Percentiles rank a stretch among this genome's conserved stretches.
Conservation (phyloP, 1,140 invertebrate genomes). For the Listronotus bonariensis region DNA sequence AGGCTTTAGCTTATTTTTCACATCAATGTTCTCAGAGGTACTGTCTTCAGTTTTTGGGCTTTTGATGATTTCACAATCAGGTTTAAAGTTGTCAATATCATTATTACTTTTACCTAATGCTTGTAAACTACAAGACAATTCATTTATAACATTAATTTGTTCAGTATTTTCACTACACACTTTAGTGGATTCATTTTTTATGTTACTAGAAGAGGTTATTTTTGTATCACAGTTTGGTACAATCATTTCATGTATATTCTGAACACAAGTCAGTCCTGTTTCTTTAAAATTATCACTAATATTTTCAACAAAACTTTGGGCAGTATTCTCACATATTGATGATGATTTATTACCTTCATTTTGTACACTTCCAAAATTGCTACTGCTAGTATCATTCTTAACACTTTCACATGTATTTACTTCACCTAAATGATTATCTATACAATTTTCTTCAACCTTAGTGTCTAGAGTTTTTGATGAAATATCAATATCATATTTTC, state of each 20-base stretch:
- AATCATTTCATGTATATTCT: slow-evolving; percentile 19
- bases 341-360: no score
- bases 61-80: no score
- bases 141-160: neutral
- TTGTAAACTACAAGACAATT: neutral
- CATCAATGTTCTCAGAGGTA: no score
- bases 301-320: neutral
- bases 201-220: slow-evolving; percentile 12
- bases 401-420: no score
- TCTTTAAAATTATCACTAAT: slow-evolving; percentile 5
- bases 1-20: no score
- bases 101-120: neutral
- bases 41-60: no score
- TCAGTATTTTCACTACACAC: neutral
- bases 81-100: no score
- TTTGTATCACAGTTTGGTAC: slow-evolving; percentile 35
- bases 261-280: slow-evolving; percentile 10
- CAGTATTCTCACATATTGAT: neutral
- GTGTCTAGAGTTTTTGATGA: neutral
- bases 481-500: slow-evolving; percentile 36
- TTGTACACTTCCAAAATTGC: no score
- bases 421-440: neutral
- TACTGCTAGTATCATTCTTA: no score
- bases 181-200: slow-evolving; percentile 9
- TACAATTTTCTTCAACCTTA: slow-evolving; percentile 23